Base-by-base conservation (phyloP, 2,888 invertebrate genomes). In the Drosophila nigricruria region DNA sequence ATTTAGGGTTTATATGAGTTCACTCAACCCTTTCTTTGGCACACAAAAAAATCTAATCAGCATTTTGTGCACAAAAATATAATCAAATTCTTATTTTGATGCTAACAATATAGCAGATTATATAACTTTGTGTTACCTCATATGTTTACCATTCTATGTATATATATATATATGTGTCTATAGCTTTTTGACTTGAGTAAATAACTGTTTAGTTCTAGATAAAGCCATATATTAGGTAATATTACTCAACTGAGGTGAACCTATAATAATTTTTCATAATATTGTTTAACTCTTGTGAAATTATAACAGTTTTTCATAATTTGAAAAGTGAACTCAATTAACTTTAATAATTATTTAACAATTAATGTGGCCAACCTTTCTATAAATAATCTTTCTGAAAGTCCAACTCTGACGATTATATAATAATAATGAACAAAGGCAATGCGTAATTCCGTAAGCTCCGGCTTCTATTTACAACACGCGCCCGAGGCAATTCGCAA, bases 11-110 rank as follows among this genome's bases (percentile, higher is more conserved):
- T 40, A 20, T 6, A 6, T 49, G 70, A 79, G 87, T 76, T 84
- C 88, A 87, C 30, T 84, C 70, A 87, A 81, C 89, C 63, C 60
- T 63, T 60, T 30, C 20, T 58, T 32, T 72, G 32, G 34, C 20
- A 40, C 34, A 63, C n/a, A 58, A 30, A 23, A 40, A 40, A 18
- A 12, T 20, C 20, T 16, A 25, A 12, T 16, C 6, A 1, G 23
- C 23, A 9, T 50, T 25, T 30, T 9, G 12, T 5, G 34, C 16
- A 25, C n/a, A 18, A 34, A 32, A 57, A 43, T 53, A 34, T 45
- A 54, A 40, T 49, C 20, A 16, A 53, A 43, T 43, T 61, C 18
- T 45, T 30, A 5, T 5, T 12, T 63, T 32, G 18, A 18, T 20
- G n/a, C 5, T 32, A 9, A 2, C 5, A 59, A 23, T 32, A 5